phyloP scores from a whole-genome alignment of 2,888 invertebrate species.

The Rhimphoctona megacephalus region DNA sequence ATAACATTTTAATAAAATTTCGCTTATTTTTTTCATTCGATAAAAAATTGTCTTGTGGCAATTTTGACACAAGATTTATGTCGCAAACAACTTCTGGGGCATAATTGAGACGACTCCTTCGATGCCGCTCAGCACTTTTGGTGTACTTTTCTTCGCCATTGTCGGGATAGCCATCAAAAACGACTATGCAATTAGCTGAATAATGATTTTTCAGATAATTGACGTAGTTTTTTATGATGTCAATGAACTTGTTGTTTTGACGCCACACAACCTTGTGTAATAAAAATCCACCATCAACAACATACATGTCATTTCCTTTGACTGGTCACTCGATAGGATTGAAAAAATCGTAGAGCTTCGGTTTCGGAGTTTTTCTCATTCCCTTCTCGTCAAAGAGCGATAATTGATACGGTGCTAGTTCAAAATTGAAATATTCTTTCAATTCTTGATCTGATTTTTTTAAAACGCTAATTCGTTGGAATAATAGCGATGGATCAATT shows the following conservation, averaged over 20 bases:
- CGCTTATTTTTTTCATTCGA: conserved; percentile 37
- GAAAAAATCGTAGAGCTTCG: conserved; percentile 65
- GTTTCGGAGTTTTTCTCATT: conserved; percentile 69
- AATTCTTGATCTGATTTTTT: conserved; percentile 66
- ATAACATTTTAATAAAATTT: conserved; percentile 29
- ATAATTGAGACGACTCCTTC: conserved; percentile 28
- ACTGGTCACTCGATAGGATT: conserved; percentile 62
- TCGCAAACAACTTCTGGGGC: conserved; percentile 44
- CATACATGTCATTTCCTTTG: conserved; percentile 70
- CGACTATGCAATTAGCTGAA: conserved; percentile 39
- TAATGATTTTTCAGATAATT: conserved; percentile 71
- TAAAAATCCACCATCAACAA: conserved; percentile 77
- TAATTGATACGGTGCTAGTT: conserved; percentile 69
- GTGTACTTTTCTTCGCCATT: conserved; percentile 32
- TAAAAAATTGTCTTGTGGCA: conserved; percentile 41
- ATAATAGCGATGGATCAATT: conserved; percentile 66
- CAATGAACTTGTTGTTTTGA: conserved; percentile 74
- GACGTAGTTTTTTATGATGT: conserved; percentile 73
- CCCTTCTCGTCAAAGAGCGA: conserved; percentile 70
- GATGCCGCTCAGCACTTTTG: conserved; percentile 42
- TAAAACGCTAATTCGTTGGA: conserved; percentile 66
- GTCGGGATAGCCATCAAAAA: conserved; percentile 61
- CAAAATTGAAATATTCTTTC: conserved; percentile 67
- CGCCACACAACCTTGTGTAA: conserved; percentile 79
- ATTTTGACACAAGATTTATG: conserved; percentile 23